These are phyloP conservation scores for Brachionus rotundiformis DNA, from an alignment of 1,140 invertebrate genomes.

Conservation along the genomic window DNA sequence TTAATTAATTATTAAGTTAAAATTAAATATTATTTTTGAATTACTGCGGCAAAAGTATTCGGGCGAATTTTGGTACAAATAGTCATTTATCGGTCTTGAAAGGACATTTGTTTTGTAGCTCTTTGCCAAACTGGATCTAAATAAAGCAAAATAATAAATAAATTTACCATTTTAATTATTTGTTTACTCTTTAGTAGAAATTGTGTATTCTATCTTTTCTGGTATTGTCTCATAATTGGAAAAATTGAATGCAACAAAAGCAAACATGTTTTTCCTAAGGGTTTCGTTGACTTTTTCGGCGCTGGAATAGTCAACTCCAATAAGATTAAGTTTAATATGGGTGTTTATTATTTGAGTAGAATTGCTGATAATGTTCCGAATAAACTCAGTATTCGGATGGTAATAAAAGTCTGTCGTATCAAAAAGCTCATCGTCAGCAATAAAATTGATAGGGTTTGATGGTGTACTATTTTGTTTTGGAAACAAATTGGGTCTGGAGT, in stretches of 20 bases:
- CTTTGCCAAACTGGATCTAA: neutral
- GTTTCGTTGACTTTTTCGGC: slow-evolving; percentile 27
- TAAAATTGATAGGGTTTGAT: neutral
- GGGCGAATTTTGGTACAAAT: slow-evolving; percentile 46
- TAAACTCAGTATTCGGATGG: slow-evolving; percentile 27
- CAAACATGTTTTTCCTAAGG: slow-evolving; percentile 13
- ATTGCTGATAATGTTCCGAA: neutral
- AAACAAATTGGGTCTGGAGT: neutral
- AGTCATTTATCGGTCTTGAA: neutral
- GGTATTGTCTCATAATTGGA: slow-evolving; percentile 26
- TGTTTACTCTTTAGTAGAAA: slow-evolving; percentile 31
- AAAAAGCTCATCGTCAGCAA: neutral
- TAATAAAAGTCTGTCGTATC: slow-evolving; percentile 21
- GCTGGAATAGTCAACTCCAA: neutral
- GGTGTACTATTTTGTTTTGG: neutral
- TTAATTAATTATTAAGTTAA: neutral
- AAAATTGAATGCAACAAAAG: slow-evolving; percentile 33
- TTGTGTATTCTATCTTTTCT: neutral
- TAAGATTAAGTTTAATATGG: neutral
- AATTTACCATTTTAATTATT: neutral
- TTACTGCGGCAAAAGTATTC: slow-evolving; percentile 43
- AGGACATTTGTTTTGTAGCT: neutral
- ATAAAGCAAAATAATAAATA: too few species aligned
- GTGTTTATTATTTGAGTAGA: neutral
- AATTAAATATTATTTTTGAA: neutral